phyloP scores from a whole-genome alignment of 2,888 invertebrate genomes.

The Catocala fraxini region DNA sequence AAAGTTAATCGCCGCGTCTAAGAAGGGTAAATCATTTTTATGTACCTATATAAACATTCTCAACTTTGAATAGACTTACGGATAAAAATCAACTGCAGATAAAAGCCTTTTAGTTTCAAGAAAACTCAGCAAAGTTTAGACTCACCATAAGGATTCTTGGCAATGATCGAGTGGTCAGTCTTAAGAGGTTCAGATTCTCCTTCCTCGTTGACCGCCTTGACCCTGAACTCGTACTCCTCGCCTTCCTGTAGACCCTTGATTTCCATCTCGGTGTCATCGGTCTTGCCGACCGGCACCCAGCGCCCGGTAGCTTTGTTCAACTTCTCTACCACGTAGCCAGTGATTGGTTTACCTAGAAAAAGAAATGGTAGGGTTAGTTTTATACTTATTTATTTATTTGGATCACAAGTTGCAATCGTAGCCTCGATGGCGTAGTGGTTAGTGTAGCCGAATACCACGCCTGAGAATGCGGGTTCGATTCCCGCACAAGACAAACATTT shows the following conservation, averaged over 20 bases:
- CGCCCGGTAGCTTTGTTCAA: slow-evolving; percentile 96
- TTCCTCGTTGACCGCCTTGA: slow-evolving; percentile 97
- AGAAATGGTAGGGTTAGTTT: neutral
- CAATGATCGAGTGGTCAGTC: slow-evolving; percentile 95
- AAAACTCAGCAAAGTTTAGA: slow-evolving; percentile 12
- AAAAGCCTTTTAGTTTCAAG: too few species aligned
- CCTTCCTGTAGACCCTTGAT: slow-evolving; percentile 94
- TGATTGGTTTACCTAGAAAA: slow-evolving; percentile 90
- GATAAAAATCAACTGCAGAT: too few species aligned
- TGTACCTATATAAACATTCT: too few species aligned
- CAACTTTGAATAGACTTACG: too few species aligned
- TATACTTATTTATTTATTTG: too few species aligned
- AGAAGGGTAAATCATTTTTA: too few species aligned
- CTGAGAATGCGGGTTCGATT: too few species aligned
- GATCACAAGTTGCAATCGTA: too few species aligned
- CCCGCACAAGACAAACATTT: too few species aligned
- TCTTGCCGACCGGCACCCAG: slow-evolving; percentile 97
- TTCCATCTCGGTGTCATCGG: slow-evolving; percentile 95
- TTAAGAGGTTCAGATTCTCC: slow-evolving; percentile 98
- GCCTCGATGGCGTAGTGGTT: too few species aligned
- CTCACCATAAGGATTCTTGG: slow-evolving; percentile 98
- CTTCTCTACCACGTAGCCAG: slow-evolving; percentile 98
- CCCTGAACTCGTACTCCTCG: slow-evolving; percentile 96
- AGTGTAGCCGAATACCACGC: too few species aligned
- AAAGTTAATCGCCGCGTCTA: too few species aligned